Percentiles rank a stretch among this genome's conserved stretches.
These are phyloP conservation scores for Caretta caretta DNA, from an alignment of 2,113 vertebrate species.

Conservation along the genomic window DNA sequence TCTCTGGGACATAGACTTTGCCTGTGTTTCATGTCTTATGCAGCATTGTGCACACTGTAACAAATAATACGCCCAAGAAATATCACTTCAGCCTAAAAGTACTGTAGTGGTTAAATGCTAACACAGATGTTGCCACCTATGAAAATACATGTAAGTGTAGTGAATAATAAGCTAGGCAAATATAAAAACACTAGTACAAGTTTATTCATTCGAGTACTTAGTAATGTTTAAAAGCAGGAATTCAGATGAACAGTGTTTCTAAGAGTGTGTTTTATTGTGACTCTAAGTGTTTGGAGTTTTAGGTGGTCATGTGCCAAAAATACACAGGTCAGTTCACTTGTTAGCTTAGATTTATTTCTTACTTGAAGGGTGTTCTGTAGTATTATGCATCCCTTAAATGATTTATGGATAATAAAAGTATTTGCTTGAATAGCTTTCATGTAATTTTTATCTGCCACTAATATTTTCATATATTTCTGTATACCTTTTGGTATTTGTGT, in stretches of 20 bases:
- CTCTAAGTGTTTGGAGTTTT: constrained; percentile 11
- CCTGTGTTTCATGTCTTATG: neutral
- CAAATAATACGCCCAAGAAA: neutral
- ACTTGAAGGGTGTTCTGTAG: neutral
- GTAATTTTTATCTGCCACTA: neutral
- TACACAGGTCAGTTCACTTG: neutral
- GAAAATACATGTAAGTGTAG: neutral
- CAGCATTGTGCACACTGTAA: neutral
- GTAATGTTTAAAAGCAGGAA: neutral
- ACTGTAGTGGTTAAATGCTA: neutral
- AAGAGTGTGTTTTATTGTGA: neutral
- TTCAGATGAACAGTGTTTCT: neutral
- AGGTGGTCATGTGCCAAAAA: neutral
- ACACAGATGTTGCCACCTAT: neutral
- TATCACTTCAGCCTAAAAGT: neutral
- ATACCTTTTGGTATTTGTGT: neutral
- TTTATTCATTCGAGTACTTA: neutral
- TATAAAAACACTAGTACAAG: neutral
- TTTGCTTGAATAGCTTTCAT: neutral
- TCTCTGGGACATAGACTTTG: constrained; percentile 5
- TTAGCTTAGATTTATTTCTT: neutral
- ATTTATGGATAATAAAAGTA: constrained; percentile 3
- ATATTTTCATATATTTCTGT: constrained; percentile 3
- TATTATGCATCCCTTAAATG: neutral
- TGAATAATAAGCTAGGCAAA: neutral